Base-by-base conservation (phyloP, 2,888 invertebrate species). In the Antitype chi region DNA sequence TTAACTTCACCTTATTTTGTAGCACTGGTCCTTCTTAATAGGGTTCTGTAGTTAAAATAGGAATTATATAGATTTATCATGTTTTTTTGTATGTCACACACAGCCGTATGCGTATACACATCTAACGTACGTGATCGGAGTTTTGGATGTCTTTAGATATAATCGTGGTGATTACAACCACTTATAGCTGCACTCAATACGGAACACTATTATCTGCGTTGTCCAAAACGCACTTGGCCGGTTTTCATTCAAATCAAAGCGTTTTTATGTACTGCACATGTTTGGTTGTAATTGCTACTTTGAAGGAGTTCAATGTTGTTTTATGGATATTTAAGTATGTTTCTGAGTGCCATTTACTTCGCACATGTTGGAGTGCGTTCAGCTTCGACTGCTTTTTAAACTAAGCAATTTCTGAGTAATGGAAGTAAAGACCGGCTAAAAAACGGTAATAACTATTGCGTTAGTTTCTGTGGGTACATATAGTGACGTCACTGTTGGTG, bases 1-100 rank as follows among this genome's bases (percentile, higher is more conserved):
- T 89, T 90, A 87, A 82, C 81, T 78, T 74, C 74, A 84, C 85
- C 89, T 89, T 89, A 85, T 80, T 86, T 74, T 71, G 76, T 74
- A 49, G 67, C 43, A 75, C 69, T 81, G 75, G 59, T 87, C 76
- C 76, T 83, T 80, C 55, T 49, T 32, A 43, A 43, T 53, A 64
- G 81, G 52, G 63, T 81, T 78, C 63, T 23, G 28, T 57, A 13
- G 25, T 62, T 32, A 43, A 76, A 74, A 11, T 59, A 15, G 6
- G 28, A 66, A 52, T 8, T n/a, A 43, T 23, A 38, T n/a, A 57
- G n/a, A 7, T 52, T 52, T 8, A 23, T 38, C n/a, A 15, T 43
- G 49, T 52, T 28, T 63, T 11, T 78, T n/a, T 53, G 43, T 23
- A 28, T 47, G 7, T 17, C 11, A 64, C 13, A 64, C 11, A 64